Evolutionary conservation across 2,113 vertebrate species (phyloP).

Genomic region (Ranitomeya variabilis): DNA sequence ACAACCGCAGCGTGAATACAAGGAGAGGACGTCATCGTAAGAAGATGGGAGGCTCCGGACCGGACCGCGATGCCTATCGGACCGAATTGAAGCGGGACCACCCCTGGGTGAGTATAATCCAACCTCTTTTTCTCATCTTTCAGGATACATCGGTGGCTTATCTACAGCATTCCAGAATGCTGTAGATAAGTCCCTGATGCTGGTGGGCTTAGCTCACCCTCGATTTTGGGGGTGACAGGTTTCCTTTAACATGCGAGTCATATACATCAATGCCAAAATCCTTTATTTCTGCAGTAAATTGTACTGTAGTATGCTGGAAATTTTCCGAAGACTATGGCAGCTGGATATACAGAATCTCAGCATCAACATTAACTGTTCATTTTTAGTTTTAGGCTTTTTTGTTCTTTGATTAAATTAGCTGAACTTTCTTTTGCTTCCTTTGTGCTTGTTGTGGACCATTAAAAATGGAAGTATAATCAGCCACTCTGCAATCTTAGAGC

Average conservation of each 20-base stretch:
- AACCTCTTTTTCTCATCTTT: no score
- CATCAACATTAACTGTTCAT: neutral
- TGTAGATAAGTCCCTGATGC: no score
- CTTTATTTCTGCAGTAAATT: neutral
- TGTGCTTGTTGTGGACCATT: neutral
- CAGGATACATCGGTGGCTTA: no score
- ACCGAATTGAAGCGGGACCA: no score
- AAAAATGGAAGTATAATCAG: constrained; percentile 21
- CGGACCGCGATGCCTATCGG: no score
- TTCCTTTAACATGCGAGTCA: neutral
- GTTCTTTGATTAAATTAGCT: neutral
- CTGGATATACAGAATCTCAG: neutral
- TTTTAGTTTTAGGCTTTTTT: neutral
- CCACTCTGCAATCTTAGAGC: neutral
- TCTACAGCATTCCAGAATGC: no score
- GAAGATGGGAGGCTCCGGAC: no score
- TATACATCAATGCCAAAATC: neutral
- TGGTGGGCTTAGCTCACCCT: no score
- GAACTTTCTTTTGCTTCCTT: neutral
- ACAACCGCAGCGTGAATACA: no score
- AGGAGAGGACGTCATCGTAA: no score
- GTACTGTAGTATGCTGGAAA: neutral
- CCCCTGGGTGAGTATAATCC: no score
- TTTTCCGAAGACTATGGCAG: neutral
- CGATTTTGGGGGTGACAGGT: no score